Conservation (phyloP, 2,888 invertebrate genomes). For the Drosophila pegasa region DNA sequence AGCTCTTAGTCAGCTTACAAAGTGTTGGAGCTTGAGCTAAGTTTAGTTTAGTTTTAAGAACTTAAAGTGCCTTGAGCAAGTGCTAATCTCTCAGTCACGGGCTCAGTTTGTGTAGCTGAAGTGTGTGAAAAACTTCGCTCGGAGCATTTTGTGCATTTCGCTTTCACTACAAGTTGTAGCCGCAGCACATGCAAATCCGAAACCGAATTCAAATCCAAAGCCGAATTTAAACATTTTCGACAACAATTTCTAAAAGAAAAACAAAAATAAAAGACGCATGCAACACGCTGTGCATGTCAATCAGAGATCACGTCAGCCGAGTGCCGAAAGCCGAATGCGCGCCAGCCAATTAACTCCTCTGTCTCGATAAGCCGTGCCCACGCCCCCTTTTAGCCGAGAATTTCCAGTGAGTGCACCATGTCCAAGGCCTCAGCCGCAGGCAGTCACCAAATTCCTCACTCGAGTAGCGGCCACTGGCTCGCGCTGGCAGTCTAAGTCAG, state of each 20-base stretch:
- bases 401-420: constrained; percentile 27
- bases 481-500: not conserved
- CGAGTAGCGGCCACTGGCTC: constrained; percentile 4
- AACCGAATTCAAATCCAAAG: constrained; percentile 12
- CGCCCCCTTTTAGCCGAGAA: constrained; percentile 29
- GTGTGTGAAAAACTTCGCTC: not conserved
- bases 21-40: not conserved
- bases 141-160: constrained; percentile 15
- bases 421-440: constrained; percentile 17
- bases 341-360: constrained; percentile 36
- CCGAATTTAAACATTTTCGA: constrained; percentile 22
- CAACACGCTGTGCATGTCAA: constrained; percentile 57
- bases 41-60: not conserved
- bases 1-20: not conserved
- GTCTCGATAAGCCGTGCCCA: constrained; percentile 16
- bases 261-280: constrained; percentile 20
- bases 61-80: too few relatives aligned
- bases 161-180: constrained; percentile 46
- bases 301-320: constrained; percentile 49
- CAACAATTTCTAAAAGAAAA: constrained; percentile 32
- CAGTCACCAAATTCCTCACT: constrained; percentile 16
- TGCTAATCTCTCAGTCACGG: not conserved
- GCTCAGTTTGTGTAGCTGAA: not conserved
- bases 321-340: constrained; percentile 27
- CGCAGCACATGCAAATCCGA: constrained; percentile 23